Percentiles rank a stretch among this genome's conserved stretches.
phyloP scores from a whole-genome alignment of 2,113 vertebrate genomes.

The Tetrao urogallus region DNA sequence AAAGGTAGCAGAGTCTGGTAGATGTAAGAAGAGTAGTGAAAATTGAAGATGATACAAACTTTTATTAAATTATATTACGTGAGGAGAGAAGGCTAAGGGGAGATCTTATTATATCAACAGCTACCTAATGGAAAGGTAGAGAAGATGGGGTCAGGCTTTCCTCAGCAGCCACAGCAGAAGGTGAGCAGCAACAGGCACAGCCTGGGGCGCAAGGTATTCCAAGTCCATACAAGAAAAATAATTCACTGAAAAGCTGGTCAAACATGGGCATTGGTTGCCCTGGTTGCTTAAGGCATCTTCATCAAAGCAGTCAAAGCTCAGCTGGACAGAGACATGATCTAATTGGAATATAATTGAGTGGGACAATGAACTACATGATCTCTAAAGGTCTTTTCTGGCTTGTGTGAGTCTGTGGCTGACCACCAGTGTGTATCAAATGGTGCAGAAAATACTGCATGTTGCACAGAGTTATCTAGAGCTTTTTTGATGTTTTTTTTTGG shows the following conservation, averaged over 20 bases:
- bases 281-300: neutral
- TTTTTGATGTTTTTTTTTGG: neutral
- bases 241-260: neutral
- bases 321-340: neutral
- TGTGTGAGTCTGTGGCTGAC: neutral
- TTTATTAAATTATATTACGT: neutral
- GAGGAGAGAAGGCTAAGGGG: neutral
- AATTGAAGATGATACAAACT: neutral
- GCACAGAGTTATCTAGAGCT: neutral
- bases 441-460: neutral
- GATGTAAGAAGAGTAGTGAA: neutral
- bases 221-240: neutral
- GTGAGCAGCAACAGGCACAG: accelerated
- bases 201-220: neutral
- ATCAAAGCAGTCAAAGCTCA: neutral
- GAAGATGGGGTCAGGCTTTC: neutral
- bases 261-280: neutral
- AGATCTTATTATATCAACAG: neutral
- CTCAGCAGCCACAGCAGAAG: neutral
- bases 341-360: neutral
- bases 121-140: neutral
- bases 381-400: neutral
- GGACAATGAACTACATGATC: neutral
- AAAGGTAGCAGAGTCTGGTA: neutral
- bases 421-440: neutral